phyloP scores from a whole-genome alignment of 1,140 invertebrate species.

The Meloidogyne hapla region DNA sequence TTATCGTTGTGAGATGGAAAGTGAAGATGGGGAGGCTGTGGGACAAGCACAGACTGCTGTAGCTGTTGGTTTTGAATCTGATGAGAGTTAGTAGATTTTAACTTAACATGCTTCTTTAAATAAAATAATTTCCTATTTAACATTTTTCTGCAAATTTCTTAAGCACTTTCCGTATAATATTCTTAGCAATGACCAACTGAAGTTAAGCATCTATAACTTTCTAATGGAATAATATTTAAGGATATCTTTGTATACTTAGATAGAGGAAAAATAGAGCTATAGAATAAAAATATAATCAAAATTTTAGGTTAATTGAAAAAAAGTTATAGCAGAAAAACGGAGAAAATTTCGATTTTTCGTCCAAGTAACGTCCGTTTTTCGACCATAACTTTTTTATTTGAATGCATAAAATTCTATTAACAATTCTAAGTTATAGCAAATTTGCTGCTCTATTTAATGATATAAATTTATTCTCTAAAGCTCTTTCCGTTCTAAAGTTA shows the following conservation, averaged over 20 bases:
- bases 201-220: not conserved
- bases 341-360: not conserved
- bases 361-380: not conserved
- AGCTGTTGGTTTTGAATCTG: constrained; percentile 54
- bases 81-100: constrained; percentile 36
- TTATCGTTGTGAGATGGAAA: constrained; percentile 63
- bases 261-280: not conserved
- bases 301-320: not conserved
- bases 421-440: not conserved
- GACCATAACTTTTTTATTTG: not conserved
- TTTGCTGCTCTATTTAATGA: not conserved
- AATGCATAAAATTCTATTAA: not conserved
- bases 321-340: not conserved
- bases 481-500: not conserved
- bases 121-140: not conserved
- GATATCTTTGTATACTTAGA: not conserved
- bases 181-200: not conserved
- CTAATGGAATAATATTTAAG: not conserved
- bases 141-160: too few species aligned
- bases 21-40: constrained; percentile 56
- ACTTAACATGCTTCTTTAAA: not conserved
- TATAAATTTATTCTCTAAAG: not conserved
- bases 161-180: too few species aligned
- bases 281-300: constrained; percentile 1
- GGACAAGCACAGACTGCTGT: constrained; percentile 59